A percentile compares a stretch with the other conserved stretches of the same genome.
Conservation (phyloP, 2,113 vertebrate species). For the Paradoxurus hermaphroditus region DNA sequence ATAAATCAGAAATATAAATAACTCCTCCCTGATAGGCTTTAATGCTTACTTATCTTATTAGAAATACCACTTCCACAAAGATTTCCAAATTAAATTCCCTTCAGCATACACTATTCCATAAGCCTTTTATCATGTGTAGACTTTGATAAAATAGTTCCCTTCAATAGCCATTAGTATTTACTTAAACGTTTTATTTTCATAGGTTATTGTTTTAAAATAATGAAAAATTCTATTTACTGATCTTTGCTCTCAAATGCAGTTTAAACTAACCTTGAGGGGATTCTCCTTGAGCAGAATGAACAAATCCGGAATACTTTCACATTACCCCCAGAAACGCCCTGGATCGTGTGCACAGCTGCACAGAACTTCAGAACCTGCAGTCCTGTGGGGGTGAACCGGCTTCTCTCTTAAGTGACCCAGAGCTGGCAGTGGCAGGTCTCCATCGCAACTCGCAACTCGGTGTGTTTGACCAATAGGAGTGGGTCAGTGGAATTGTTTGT, state of each 20-base stretch:
- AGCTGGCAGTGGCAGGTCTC: neutral
- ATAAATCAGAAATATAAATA: constrained; percentile 37
- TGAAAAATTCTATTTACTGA: constrained; percentile 5
- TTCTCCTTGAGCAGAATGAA: neutral
- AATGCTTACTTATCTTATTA: neutral
- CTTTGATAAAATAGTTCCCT: neutral
- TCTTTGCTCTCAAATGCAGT: neutral
- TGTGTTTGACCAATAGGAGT: neutral
- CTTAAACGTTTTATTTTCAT: constrained; percentile 5
- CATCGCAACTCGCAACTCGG: too few species aligned
- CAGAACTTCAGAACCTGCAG: neutral
- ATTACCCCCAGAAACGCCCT: neutral
- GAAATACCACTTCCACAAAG: neutral
- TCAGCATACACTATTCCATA: neutral
- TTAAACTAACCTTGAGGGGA: neutral
- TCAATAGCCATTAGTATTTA: neutral
- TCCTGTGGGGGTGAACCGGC: neutral
- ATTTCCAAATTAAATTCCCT: constrained; percentile 45
- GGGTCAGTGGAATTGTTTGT: neutral
- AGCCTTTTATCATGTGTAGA: neutral
- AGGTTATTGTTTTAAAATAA: neutral
- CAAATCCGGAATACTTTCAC: neutral
- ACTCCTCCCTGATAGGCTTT: neutral
- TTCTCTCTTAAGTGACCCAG: neutral
- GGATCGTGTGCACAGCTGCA: neutral